phyloP scores from a whole-genome alignment of 2,797 vertebrate genomes.

The Lagorchestes hirsutus region DNA sequence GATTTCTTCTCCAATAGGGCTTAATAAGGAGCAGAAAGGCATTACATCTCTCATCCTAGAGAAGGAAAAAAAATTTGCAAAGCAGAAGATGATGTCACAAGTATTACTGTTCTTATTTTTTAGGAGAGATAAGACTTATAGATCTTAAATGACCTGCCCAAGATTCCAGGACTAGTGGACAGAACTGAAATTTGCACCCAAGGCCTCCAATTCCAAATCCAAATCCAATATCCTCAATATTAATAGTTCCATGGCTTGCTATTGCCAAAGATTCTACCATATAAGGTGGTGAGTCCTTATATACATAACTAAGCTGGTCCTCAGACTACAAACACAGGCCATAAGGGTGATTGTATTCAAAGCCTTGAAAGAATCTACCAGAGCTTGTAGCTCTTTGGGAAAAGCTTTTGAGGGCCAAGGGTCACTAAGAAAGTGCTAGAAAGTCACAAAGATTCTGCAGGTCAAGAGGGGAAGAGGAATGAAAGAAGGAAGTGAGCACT shows the following conservation, averaged over 20 bases:
- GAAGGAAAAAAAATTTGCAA: neutral
- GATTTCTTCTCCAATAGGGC: neutral
- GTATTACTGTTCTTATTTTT: neutral
- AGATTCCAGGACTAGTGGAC: neutral
- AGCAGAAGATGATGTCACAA: neutral
- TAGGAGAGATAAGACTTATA: neutral
- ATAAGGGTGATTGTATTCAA: neutral
- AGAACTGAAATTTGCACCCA: neutral
- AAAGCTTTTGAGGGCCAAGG: neutral
- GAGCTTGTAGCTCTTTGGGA: neutral
- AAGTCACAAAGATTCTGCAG: neutral
- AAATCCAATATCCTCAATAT: neutral
- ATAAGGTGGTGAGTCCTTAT: neutral
- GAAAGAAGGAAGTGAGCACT: neutral
- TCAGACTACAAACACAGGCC: neutral
- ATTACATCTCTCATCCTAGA: neutral
- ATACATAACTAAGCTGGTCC: neutral
- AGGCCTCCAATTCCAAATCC: neutral
- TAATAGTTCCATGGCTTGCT: neutral
- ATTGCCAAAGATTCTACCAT: neutral
- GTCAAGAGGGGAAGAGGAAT: fast-evolving
- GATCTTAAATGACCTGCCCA: neutral
- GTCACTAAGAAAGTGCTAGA: neutral
- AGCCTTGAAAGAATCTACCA: neutral
- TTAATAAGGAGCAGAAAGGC: neutral